Base-by-base conservation (phyloP, 2,888 invertebrate species). In the Drosophila greeni region DNA sequence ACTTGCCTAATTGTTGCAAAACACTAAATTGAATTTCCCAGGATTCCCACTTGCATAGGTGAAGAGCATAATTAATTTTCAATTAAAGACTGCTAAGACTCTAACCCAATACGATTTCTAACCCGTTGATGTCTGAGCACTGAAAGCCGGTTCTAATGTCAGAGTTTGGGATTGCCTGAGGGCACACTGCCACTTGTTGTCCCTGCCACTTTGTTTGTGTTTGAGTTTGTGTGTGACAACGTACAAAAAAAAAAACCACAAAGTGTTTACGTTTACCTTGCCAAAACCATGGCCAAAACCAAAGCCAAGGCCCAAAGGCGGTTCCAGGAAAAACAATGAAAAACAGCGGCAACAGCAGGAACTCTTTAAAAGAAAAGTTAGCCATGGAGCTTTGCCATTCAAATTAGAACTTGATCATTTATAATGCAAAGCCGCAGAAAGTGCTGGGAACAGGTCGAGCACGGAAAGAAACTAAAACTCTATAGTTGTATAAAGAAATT, bases 1-100 rank as follows among this genome's bases (percentile, higher is more conserved):
- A 65, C 52, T 61, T 65, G 51, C 24, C 29, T 64, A 51, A 51
- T 64, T 49, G 61, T 65, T 31, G 66, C 42, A 42, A 49, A 49
- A 66, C 23, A 47, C n/a, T 4, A 18, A 43, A 16, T 12, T 11
- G 11, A 26, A 20, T 57, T 36, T n/a, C 34, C 12, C 5, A 9
- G 18, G n/a, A 20, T 2, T 2, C n/a, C 23, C 36, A 34, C 37
- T 8, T 7, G 23, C 49, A 36, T 57, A 53, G 68, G 53, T 66
- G 73, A 43, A 43, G 36, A 40, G 37, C 56, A 55, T 60, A 75
- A 75, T 74, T 74, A 73, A 58, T 73, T 74, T 74, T 60, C 70
- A 73, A 74, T 74, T 75, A 75, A 75, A 64, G 49, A 58, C 72
- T 68, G 42, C 68, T 40, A 53, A 52, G 57, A 47, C 61, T 57